Conservation (phyloP, 2,797 vertebrate genomes). For the Periophthalmus magnuspinnatus region DNA sequence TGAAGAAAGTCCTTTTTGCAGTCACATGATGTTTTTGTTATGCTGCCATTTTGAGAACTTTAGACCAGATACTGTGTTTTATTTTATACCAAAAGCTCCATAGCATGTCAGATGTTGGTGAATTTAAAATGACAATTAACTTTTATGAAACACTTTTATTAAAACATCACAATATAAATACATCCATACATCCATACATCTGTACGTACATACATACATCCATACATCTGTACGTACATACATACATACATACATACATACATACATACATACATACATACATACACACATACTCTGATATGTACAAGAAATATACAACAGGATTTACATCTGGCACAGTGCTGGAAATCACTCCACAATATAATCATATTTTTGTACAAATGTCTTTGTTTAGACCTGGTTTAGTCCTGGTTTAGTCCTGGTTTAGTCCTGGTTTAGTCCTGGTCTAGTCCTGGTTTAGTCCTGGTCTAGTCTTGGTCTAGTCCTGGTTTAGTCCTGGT, state of each 20-base stretch:
- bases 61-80: no score
- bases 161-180: constrained; percentile 16
- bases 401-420: not conserved
- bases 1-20: not conserved
- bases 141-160: constrained; percentile 4
- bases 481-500: no score
- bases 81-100: no score
- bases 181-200: no score
- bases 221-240: no score
- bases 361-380: not conserved
- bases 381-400: not conserved
- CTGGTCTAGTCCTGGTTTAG: not conserved
- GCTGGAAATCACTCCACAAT: constrained; percentile 46
- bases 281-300: constrained; percentile 78
- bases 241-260: no score
- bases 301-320: constrained; percentile 80
- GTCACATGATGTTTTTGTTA: not conserved
- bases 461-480: not conserved
- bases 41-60: no score
- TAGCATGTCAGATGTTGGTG: not conserved
- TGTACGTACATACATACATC: no score
- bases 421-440: no score
- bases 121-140: not conserved
- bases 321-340: constrained; percentile 60
- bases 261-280: no score